phyloP scores from a whole-genome alignment of 1,140 invertebrate species.

The Phymastichus coffea region DNA sequence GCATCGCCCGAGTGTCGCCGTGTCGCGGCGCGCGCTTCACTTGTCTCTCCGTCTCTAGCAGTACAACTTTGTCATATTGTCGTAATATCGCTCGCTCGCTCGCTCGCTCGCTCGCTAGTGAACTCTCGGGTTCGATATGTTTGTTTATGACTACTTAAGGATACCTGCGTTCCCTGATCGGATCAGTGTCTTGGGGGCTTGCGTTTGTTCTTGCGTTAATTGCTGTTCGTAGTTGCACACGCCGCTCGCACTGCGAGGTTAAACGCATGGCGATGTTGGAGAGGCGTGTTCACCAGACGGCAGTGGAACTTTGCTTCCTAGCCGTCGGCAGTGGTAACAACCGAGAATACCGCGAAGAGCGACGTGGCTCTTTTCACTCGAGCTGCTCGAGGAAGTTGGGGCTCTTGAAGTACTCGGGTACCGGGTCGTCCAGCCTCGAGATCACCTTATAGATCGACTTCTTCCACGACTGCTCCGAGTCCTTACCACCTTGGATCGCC shows the following conservation, averaged over 20 bases:
- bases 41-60: too few relatives aligned
- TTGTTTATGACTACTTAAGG: conserved; percentile 42
- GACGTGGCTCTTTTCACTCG: conserved; percentile 68
- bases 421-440: conserved; percentile 94
- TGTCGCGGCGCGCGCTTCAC: not conserved
- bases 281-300: conserved; percentile 37
- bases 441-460: conserved; percentile 99
- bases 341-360: conserved; percentile 27
- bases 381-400: conserved; percentile 98
- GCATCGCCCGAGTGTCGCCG: not conserved
- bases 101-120: too few relatives aligned
- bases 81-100: too few relatives aligned
- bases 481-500: conserved; percentile 92
- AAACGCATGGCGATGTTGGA: too few relatives aligned
- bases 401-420: conserved; percentile 99
- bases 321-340: conserved; percentile 24
- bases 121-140: not conserved
- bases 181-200: too few relatives aligned
- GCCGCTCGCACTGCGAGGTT: too few relatives aligned
- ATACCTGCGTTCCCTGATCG: too few relatives aligned
- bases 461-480: conserved; percentile 99
- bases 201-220: too few relatives aligned
- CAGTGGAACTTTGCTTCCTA: conserved; percentile 31
- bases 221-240: too few relatives aligned
- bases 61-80: too few relatives aligned